Base-by-base conservation (phyloP, 2,888 invertebrate species). In the Pollenia griseotomentosa region DNA sequence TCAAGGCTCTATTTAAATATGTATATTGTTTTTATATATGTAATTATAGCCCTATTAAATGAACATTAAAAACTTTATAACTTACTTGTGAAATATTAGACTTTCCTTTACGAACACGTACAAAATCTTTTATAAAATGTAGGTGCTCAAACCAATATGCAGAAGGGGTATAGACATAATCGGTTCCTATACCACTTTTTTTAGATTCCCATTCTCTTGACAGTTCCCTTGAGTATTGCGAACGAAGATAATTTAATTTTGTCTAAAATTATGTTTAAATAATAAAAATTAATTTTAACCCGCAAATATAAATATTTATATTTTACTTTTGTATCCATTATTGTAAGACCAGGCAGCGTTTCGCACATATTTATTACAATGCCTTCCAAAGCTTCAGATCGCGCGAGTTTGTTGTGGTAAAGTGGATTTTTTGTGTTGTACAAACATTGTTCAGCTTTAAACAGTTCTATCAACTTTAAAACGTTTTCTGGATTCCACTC, bases 121-220 rank as follows among this genome's bases (percentile, higher is more conserved):
- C 55, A 55, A 55, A 55, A 55, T 55, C 55, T 19, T 55, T 55
- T 16, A 55, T 55, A 14, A 55, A 55, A 19, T 55, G 55, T 16
- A 55, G 19, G 16, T 55, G 55, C 1, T 55, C 55, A 55, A 55
- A 55, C 55, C 16, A 55, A 16, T 55, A 16, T 16, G 55, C 19
- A 6, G 55, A 19, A 55, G 55, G 55, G 19, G 16, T 16, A 55
- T 55, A 55, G 6, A 55, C 10, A 16, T 55, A 1, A 10, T 55
- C 55, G 7, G 16, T 16, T 16, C 55, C 55, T 5, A 55, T 55
- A 6, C 55, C 48, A 48, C 48, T 48, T 48, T 12, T 48, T 48
- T 48, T 48, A 12, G 12, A 48, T 12, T 48, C 48, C 12, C 12
- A 5, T 12, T 12, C 12, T 12, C 48, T 4, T 12, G 14, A 12